phyloP scores from a whole-genome alignment of 1,140 invertebrate species.

The Caerostris extrusa region DNA sequence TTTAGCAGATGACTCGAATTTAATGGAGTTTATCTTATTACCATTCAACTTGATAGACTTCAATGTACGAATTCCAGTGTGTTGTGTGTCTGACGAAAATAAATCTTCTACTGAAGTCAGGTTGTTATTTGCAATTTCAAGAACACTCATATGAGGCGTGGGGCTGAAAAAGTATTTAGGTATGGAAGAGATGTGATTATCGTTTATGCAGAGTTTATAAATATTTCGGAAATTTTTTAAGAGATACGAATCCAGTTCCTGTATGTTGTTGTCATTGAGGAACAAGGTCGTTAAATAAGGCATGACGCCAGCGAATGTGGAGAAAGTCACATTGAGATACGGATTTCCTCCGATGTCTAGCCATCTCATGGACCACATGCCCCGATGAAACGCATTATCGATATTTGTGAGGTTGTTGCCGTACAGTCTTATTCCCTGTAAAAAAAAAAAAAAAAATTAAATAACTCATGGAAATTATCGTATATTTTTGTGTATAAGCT shows the following conservation, averaged over 20 bases:
- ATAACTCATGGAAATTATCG: neutral
- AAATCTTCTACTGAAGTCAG: neutral
- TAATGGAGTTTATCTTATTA: neutral
- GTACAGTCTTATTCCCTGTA: neutral
- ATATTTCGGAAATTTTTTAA: neutral
- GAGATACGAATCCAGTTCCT: neutral
- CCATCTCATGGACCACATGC: neutral
- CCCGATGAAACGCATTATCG: neutral
- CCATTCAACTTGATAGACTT: neutral
- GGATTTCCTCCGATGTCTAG: neutral
- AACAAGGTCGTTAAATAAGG: neutral
- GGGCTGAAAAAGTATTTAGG: neutral
- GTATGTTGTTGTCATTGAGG: neutral
- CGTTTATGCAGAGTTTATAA: neutral
- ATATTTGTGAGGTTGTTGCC: conserved; percentile 24
- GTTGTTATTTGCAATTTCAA: neutral
- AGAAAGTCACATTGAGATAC: neutral
- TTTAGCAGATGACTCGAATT: neutral
- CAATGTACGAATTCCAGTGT: neutral
- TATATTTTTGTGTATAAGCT: too few species aligned
- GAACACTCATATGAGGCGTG: neutral
- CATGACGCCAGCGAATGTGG: neutral
- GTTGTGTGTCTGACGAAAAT: neutral
- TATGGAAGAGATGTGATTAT: neutral
- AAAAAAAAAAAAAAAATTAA: neutral